These are phyloP conservation scores for Carposina sasakii DNA, from an alignment of 1,140 invertebrate genomes.

Conservation along the genomic window DNA sequence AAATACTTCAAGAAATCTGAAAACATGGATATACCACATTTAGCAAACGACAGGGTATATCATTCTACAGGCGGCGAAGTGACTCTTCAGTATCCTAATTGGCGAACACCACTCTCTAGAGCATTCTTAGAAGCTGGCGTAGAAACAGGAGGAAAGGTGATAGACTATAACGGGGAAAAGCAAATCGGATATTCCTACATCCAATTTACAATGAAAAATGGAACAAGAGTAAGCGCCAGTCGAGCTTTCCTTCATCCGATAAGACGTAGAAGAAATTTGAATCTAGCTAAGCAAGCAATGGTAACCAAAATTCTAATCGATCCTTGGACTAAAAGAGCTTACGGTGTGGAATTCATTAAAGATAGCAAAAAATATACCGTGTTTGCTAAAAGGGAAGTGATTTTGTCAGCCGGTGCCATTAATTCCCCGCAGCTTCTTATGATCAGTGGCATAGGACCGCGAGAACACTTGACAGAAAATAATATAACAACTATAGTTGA, in stretches of 20 bases:
- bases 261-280: conserved; percentile 73
- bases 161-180: conserved; percentile 71
- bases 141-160: conserved; percentile 78
- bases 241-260: conserved; percentile 81
- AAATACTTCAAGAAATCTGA: conserved; percentile 87
- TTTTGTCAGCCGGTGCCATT: conserved; percentile 80
- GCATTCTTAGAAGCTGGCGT: conserved; percentile 82
- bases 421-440: conserved; percentile 83
- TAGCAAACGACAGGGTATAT: conserved; percentile 32
- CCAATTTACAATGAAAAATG: conserved; percentile 75
- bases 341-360: conserved; percentile 73
- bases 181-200: conserved; percentile 67
- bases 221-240: conserved; percentile 72
- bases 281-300: conserved; percentile 73
- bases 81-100: conserved; percentile 76
- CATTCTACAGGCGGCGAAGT: conserved; percentile 73
- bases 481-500: conserved; percentile 75
- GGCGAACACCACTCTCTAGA: conserved; percentile 75
- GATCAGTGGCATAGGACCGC: conserved; percentile 83
- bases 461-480: conserved; percentile 73
- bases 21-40: conserved; percentile 43
- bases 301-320: conserved; percentile 82
- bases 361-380: conserved; percentile 65
- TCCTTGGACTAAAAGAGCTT: conserved; percentile 68
- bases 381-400: conserved; percentile 77